Conservation (phyloP, 23 tunicate species). For the Oikopleura dioica region DNA sequence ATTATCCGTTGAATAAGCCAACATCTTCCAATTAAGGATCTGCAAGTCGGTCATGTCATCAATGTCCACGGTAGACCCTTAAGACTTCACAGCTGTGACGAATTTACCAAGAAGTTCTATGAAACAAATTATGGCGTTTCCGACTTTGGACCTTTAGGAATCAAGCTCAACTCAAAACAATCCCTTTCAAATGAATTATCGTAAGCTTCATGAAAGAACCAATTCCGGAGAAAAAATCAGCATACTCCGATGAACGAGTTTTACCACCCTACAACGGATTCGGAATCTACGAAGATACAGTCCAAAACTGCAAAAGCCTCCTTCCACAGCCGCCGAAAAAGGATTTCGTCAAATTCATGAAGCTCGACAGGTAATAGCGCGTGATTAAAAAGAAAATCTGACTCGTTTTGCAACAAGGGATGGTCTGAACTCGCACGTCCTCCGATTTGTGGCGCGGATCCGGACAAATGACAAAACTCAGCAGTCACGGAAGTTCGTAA, state of each 20-base stretch:
- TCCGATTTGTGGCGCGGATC: constrained; percentile 73
- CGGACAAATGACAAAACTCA: constrained; percentile 64
- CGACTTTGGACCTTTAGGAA: background rate
- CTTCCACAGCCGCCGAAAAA: constrained; percentile 88
- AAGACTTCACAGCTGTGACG: constrained; percentile 45
- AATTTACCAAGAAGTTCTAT: constrained; percentile 89
- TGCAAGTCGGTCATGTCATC: constrained; percentile 49
- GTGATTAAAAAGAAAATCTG: background rate
- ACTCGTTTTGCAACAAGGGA: constrained; percentile 16
- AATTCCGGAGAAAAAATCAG: too few relatives aligned
- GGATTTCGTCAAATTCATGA: constrained; percentile 97
- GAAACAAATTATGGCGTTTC: constrained; percentile 71
- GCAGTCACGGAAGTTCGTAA: constrained; percentile 61
- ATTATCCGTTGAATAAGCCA: too few relatives aligned
- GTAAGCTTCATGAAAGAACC: too few relatives aligned
- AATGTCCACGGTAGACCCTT: constrained; percentile 79
- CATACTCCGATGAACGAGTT: too few relatives aligned
- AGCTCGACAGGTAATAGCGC: constrained; percentile 49
- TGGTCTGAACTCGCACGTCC: constrained; percentile 72
- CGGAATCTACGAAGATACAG: constrained; percentile 81
- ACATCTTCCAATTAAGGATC: too few relatives aligned
- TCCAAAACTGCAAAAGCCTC: constrained; percentile 64
- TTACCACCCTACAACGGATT: constrained; percentile 97
- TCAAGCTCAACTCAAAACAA: background rate
- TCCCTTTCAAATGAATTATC: background rate